Evolutionary conservation across 2,113 vertebrate genomes (phyloP).

Genomic region (Jaculus jaculus): DNA sequence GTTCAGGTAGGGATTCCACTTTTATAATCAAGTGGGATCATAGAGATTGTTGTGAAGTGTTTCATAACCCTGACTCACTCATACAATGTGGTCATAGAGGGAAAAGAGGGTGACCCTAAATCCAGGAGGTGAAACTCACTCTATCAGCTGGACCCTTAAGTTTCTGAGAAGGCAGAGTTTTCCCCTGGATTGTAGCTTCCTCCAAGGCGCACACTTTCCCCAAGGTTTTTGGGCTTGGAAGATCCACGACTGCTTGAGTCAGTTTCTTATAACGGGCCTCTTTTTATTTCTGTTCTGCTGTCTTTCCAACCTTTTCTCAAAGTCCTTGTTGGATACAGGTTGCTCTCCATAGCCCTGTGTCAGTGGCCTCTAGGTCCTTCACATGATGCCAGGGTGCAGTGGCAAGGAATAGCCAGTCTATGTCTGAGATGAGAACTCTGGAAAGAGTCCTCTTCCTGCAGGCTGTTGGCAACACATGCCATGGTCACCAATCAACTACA

Average conservation of each 20-base stretch:
- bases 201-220: too few species aligned
- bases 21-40: neutral
- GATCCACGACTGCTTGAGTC: too few species aligned
- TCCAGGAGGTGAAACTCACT: too few species aligned
- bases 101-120: rapidly evolving
- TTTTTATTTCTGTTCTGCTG: neutral
- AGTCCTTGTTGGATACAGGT: neutral
- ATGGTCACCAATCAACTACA: neutral
- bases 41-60: too few species aligned
- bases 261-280: too few species aligned
- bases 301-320: neutral
- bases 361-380: neutral
- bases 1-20: rapidly evolving
- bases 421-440: neutral
- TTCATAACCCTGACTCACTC: neutral
- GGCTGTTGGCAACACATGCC: neutral
- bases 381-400: too few species aligned
- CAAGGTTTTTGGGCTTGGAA: too few species aligned
- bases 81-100: rapidly evolving
- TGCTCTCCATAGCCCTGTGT: neutral
- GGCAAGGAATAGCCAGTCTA: neutral
- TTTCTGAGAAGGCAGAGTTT: neutral
- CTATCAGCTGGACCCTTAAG: rapidly evolving
- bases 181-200: too few species aligned
- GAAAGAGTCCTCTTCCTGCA: neutral